Percentiles rank a stretch among this genome's conserved stretches.
Conservation (phyloP, 2,888 invertebrate genomes). For the Galeruca laticollis region DNA sequence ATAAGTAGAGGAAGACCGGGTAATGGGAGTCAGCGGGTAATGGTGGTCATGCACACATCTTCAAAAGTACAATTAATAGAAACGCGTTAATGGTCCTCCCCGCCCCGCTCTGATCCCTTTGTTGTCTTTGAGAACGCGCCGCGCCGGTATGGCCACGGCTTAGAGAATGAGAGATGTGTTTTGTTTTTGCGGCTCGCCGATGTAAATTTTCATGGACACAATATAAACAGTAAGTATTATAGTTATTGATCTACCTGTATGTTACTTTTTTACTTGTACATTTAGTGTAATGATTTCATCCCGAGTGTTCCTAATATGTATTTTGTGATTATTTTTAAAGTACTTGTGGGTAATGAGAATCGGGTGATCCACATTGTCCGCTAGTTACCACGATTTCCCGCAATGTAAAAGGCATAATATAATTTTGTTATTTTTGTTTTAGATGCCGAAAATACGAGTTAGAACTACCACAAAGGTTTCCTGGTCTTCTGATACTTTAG, state of each 20-base stretch:
- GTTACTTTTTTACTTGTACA: background rate
- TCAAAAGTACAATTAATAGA: background rate
- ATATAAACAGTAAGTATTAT: background rate
- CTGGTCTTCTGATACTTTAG: too few relatives aligned
- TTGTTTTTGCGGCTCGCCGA: background rate
- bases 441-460: too few relatives aligned
- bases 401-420: too few relatives aligned
- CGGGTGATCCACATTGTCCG: too few relatives aligned
- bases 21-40: background rate
- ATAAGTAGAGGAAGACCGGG: background rate
- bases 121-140: background rate
- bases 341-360: too few relatives aligned
- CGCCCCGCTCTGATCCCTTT: background rate
- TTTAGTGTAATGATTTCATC: background rate
- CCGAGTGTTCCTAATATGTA: background rate
- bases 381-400: too few relatives aligned
- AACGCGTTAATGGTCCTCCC: background rate
- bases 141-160: background rate
- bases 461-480: too few relatives aligned
- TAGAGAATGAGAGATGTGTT: too few relatives aligned
- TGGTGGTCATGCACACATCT: too few relatives aligned
- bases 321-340: background rate
- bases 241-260: constrained; percentile 1
- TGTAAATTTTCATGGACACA: background rate
- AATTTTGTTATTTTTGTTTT: too few relatives aligned